Evolutionary conservation across 2,797 vertebrate species (phyloP).

Genomic region (Gouania willdenowi): DNA sequence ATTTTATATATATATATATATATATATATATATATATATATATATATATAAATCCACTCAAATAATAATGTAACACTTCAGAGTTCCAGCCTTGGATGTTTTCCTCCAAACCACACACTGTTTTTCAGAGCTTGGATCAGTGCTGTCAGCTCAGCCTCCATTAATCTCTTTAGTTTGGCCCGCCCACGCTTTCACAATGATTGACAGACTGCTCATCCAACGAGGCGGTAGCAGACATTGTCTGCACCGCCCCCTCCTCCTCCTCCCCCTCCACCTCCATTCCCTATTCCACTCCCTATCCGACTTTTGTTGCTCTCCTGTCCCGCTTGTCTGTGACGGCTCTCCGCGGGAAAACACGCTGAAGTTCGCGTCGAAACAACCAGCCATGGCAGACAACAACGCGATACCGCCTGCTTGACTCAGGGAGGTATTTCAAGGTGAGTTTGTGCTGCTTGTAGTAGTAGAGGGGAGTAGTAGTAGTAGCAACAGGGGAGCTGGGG

Average conservation of each 20-base stretch:
- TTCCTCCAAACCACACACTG: conserved; percentile 30
- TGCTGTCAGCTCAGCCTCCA: conserved; percentile 9
- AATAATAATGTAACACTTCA: no score
- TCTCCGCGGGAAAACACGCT: conserved; percentile 32
- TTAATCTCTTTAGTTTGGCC: conserved; percentile 41
- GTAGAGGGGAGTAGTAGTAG: neutral
- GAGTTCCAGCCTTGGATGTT: neutral
- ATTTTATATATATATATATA: no score
- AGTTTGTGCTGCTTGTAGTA: conserved; percentile 2
- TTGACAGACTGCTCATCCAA: conserved; percentile 44
- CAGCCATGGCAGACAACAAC: conserved; percentile 66
- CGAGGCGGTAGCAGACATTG: neutral
- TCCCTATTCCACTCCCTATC: no score
- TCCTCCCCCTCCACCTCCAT: conserved; percentile 7
- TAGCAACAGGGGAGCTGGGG: conserved; percentile 4
- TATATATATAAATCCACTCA: no score
- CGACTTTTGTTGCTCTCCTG: neutral
- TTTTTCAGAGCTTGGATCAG: conserved; percentile 16
- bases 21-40: no score
- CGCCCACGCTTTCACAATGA: conserved; percentile 29
- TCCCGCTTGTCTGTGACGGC: conserved; percentile 17
- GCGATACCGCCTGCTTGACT: conserved; percentile 61
- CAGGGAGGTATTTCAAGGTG: conserved; percentile 57
- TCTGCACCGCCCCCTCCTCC: conserved; percentile 10
- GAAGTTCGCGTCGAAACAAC: no score